Evolutionary conservation across 2,888 invertebrate genomes (phyloP).

Genomic region (Smittia sp.): DNA sequence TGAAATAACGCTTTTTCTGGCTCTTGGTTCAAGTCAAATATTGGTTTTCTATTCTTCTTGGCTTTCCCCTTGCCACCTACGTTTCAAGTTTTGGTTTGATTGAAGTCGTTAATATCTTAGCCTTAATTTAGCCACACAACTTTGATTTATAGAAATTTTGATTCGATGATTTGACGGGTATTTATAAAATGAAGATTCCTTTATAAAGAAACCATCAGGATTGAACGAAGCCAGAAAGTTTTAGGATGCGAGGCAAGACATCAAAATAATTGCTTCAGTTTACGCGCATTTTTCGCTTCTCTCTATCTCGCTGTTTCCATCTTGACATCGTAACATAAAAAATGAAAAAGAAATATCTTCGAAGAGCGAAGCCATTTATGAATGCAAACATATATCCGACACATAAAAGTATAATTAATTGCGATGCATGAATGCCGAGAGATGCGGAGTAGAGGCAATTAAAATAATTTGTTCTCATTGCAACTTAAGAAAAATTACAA

Average conservation of each 20-base stretch:
- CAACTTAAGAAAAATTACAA: slow-evolving; percentile 3
- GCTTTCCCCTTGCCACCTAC: too few species aligned
- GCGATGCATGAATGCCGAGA: not conserved
- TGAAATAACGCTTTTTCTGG: too few species aligned
- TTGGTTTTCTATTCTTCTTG: too few species aligned
- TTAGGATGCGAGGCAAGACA: not conserved
- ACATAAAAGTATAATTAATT: slow-evolving; percentile 24
- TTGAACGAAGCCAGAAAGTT: too few species aligned
- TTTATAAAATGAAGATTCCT: too few species aligned
- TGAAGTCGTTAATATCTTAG: too few species aligned
- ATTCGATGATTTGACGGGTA: too few species aligned
- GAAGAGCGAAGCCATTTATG: slow-evolving; percentile 22
- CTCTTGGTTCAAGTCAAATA: too few species aligned
- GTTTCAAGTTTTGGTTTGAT: too few species aligned
- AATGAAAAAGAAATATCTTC: not conserved
- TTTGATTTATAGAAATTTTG: too few species aligned
- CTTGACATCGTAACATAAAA: slow-evolving; percentile 5
- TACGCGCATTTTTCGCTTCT: not conserved
- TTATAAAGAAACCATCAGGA: too few species aligned
- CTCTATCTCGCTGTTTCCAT: slow-evolving; percentile 2
- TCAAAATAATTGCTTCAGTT: slow-evolving; percentile 15
- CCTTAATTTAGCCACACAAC: too few species aligned
- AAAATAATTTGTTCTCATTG: slow-evolving; percentile 18
- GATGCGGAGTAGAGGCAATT: slow-evolving; percentile 9
- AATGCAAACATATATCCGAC: slow-evolving; percentile 23